Conservation (phyloP, 2,113 vertebrate genomes). For the Apodemus sylvaticus region DNA sequence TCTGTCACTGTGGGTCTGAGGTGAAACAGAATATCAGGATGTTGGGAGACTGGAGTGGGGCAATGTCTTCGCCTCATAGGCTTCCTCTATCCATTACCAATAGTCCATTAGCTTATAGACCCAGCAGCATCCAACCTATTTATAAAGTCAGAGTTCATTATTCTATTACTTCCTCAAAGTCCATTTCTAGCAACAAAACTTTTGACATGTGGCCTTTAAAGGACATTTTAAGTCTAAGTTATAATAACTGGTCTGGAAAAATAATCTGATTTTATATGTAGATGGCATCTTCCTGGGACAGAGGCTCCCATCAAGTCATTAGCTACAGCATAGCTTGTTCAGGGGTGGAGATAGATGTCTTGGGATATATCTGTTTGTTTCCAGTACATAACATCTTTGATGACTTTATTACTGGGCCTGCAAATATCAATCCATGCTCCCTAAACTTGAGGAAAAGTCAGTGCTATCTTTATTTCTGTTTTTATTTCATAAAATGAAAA, state of each 20-base stretch:
- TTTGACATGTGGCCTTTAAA: neutral
- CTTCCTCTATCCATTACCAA: neutral
- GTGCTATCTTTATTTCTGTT: neutral
- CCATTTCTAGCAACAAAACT: neutral
- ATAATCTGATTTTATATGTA: neutral
- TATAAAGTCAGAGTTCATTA: neutral
- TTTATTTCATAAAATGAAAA: constrained; percentile 29
- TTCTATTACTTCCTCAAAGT: neutral
- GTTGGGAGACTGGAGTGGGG: neutral
- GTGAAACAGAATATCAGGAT: neutral
- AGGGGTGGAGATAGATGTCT: neutral
- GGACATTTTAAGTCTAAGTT: neutral
- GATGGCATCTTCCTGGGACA: neutral
- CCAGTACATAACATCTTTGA: neutral
- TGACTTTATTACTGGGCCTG: neutral
- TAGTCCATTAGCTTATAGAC: neutral
- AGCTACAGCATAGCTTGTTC: too few relatives aligned
- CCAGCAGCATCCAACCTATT: neutral
- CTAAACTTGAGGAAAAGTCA: neutral
- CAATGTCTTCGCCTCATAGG: neutral
- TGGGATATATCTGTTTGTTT: neutral
- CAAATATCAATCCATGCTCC: neutral
- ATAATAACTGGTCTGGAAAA: neutral
- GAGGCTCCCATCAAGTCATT: neutral
- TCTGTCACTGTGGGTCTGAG: neutral